Percentiles rank a stretch among this genome's conserved stretches.
Conservation (phyloP, 2,888 invertebrate genomes). For the Thymelicus lineola region DNA sequence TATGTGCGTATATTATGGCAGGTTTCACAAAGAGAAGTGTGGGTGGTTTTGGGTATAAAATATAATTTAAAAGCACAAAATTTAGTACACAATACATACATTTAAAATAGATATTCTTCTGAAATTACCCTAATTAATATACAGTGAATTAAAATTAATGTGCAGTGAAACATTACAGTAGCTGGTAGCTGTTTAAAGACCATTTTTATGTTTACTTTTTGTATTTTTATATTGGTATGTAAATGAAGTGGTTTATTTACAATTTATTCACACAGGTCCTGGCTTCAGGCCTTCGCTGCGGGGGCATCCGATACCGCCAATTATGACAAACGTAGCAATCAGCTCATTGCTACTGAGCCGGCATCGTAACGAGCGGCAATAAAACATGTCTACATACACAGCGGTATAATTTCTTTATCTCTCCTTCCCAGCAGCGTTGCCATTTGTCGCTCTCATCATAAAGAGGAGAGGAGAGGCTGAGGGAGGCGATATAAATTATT, state of each 20-base stretch:
- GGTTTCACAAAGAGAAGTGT: too few relatives aligned
- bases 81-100: too few relatives aligned
- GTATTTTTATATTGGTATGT: neutral
- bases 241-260: constrained; percentile 1
- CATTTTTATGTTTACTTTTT: too few relatives aligned
- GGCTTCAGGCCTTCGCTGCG: neutral
- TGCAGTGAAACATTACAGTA: too few relatives aligned
- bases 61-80: too few relatives aligned
- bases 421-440: constrained; percentile 64
- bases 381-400: constrained; percentile 58
- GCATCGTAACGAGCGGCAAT: constrained; percentile 51
- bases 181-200: too few relatives aligned
- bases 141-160: too few relatives aligned
- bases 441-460: constrained; percentile 73
- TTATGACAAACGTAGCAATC: constrained; percentile 46
- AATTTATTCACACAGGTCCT: neutral
- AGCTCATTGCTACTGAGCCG: constrained; percentile 38
- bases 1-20: too few relatives aligned
- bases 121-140: too few relatives aligned
- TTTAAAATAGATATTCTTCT: too few relatives aligned
- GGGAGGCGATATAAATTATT: constrained; percentile 67
- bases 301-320: constrained; percentile 40
- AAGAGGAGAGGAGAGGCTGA: constrained; percentile 48
- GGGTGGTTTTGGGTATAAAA: too few relatives aligned
- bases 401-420: constrained; percentile 78